Conservation (phyloP, 2,888 invertebrate genomes). For the Parasteatoda lunata region DNA sequence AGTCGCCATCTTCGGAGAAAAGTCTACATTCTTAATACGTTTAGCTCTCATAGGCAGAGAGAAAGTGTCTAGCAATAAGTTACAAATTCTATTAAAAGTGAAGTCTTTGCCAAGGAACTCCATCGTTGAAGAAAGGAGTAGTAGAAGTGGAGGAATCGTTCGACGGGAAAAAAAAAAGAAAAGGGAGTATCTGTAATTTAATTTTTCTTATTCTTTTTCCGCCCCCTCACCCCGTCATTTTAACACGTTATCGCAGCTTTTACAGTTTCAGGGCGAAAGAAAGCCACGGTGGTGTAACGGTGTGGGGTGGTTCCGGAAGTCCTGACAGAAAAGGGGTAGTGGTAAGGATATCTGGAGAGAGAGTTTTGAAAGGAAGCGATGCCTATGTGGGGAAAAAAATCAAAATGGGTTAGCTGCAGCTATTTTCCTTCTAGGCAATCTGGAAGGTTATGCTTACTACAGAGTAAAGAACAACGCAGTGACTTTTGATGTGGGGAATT, state of each 20-base stretch:
- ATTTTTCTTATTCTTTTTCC: slow-evolving; percentile 20
- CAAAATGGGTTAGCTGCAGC: slow-evolving; percentile 5
- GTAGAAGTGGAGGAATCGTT: slow-evolving; percentile 19
- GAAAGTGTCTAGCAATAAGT: slow-evolving; percentile 4
- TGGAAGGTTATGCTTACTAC: too few species aligned
- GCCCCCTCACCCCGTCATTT: slow-evolving; percentile 30
- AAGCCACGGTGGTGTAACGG: neutral
- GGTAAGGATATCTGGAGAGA: neutral
- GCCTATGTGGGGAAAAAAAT: slow-evolving; percentile 19
- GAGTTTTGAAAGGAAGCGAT: slow-evolving; percentile 8
- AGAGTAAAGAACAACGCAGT: too few species aligned
- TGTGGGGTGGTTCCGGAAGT: neutral
- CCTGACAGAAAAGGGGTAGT: slow-evolving; percentile 11
- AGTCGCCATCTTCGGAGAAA: neutral
- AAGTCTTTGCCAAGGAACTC: slow-evolving; percentile 7
- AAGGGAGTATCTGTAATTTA: slow-evolving; percentile 32
- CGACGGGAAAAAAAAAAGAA: neutral
- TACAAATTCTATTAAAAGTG: slow-evolving; percentile 50
- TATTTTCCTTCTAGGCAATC: slow-evolving; percentile 3
- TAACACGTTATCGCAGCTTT: slow-evolving; percentile 47
- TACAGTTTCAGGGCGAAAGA: slow-evolving; percentile 8
- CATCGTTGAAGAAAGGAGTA: neutral
- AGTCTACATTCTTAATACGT: slow-evolving; percentile 7
- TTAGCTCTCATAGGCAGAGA: slow-evolving; percentile 8
- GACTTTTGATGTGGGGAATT: too few species aligned